Percentiles rank a stretch among this genome's conserved stretches.
Evolutionary conservation across 2,113 vertebrate genomes (phyloP).

Genomic region (Neolamprologus caudopunctatus): DNA sequence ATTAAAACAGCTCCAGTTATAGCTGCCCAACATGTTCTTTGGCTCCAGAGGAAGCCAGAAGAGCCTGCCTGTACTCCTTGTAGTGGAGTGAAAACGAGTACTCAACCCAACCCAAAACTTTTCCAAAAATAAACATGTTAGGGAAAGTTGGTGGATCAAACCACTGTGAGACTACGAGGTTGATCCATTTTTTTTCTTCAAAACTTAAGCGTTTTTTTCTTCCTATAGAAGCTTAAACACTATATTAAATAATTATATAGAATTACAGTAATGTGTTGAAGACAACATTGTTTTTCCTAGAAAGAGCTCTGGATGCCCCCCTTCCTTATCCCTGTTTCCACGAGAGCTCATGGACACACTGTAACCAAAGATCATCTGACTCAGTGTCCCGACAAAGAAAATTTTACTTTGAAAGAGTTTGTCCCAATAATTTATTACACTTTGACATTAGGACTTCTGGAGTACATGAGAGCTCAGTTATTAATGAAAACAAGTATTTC

Average conservation of each 20-base stretch:
- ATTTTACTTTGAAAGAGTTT: neutral
- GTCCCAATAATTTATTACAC: neutral
- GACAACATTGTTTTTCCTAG: neutral
- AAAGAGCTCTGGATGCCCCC: neutral
- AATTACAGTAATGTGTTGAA: neutral
- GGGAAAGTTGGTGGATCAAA: neutral
- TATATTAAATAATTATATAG: neutral
- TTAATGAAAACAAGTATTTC: neutral
- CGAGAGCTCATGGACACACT: neutral
- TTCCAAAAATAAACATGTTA: neutral
- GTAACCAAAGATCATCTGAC: neutral
- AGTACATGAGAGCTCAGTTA: neutral
- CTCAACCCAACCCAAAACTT: neutral
- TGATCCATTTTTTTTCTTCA: neutral
- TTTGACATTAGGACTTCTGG: neutral
- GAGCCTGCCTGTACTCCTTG: neutral
- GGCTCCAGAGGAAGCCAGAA: neutral
- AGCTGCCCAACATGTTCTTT: neutral
- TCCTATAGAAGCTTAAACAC: neutral
- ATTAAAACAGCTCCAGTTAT: neutral
- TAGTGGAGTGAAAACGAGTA: neutral
- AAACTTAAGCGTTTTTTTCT: fast-evolving
- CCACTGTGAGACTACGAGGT: neutral
- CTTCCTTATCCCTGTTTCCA: fast-evolving
- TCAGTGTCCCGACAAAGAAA: neutral